Base-by-base conservation (phyloP, 2,888 invertebrate genomes). In the Ichneumoninae sp. region DNA sequence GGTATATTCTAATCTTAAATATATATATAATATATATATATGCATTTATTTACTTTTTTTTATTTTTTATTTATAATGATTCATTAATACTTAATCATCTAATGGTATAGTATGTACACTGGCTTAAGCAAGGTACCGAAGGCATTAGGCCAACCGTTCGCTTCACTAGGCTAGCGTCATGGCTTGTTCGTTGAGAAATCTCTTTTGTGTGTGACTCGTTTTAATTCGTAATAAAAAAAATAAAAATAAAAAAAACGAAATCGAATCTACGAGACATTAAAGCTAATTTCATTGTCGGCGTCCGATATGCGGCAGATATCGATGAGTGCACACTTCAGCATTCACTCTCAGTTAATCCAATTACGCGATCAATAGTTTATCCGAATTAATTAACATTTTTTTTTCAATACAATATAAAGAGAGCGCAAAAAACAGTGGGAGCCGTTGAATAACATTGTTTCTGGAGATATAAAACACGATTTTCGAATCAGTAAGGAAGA, bases 101-200 rank as follows among this genome's bases (percentile, higher is more conserved):
- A 90, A 88, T 89, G 91, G 91, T 91, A 91, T 91, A 87, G 75
- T 93, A 93, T 93, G 88, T 93, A 93, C 93, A 93, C 83, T 91
- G 89, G 86, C 87, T 91, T 89, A 90, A 89, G 89, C 91, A 90
- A 91, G 89, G 90, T 91, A 92, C 90, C 89, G 88, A 91, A 88
- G 92, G 91, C 89, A 89, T 90, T 93, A 92, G 92, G 92, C 93
- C 92, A 90, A 90, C 87, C 85, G 79, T 91, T 90, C 85, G 85
- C 87, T 89, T 90, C 74, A 88, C 90, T 92, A 92, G 91, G 90
- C 91, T 90, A 89, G 86, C 88, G 89, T 90, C 90, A 91, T 89
- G 90, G 89, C 86, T 88, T 79, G 66, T 85, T 85, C 87, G 86
- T 87, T 87, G 86, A 87, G 74, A 81, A 86, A 83, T 87, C 54